Base-by-base conservation (phyloP, 1,140 invertebrate genomes). In the Cydia pomonella region DNA sequence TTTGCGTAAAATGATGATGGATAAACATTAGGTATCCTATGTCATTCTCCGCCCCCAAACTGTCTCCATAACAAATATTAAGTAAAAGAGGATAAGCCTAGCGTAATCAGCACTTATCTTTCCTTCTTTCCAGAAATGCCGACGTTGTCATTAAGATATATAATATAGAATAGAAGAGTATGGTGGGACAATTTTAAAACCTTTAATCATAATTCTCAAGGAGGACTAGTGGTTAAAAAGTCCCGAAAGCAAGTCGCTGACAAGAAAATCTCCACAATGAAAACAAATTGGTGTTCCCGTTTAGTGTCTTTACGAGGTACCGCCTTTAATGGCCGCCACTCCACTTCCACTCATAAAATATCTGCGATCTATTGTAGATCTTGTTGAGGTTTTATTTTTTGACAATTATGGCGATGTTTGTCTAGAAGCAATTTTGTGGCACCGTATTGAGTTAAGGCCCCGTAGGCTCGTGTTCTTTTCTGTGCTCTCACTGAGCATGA, bases 231-330 rank as follows among this genome's bases (percentile, higher is more conserved):
- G 27, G 33, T 69, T 38, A 69, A 69, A 69, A 69, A n/a, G 64
- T 2, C 13, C n/a, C 33, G 6, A 18, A 69, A 69, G 64, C 64
- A 69, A 33, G 25, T 41, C 6, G 27, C 29, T 33, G 64, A 69
- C 64, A 69, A 69, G 64, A 69, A 69, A 41, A 69, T 69, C 64
- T 69, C 16, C 64, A 69, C 64, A 69, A 69, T 69, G 64, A 69
- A 69, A 33, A 69, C 29, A 69, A 69, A 69, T 69, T 69, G 64
- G 33, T n/a, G 29, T 69, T 69, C 64, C 27, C 64, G 18, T 69
- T 69, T 33, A 66, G 63, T 66, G 63, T 33, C 63, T 66, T 66
- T 29, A 66, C 23, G 63, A 66, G 63, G 33, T 66, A 66, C 63
- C 63, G 63, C 25, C 3, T 29, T 16, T 12, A 66, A 66, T 66